Base-by-base conservation (phyloP, 1,140 invertebrate genomes). In the Dendrolimus punctatus region DNA sequence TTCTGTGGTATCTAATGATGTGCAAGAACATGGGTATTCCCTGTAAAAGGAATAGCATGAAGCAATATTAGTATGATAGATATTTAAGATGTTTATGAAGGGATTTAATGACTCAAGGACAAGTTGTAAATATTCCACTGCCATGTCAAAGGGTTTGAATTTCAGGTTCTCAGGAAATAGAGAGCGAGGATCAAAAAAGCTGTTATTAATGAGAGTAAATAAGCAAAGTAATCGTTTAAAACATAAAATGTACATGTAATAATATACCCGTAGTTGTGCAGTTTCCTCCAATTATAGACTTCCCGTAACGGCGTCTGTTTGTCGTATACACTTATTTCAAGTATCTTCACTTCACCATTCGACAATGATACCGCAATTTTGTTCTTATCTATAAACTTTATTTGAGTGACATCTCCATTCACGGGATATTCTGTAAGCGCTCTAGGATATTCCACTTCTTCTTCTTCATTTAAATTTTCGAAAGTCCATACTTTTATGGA, bases 401-500 rank as follows among this genome's bases (percentile, higher is more conserved):
- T 79, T 76, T 89, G 85, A 3, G 90, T 91, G 39, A 90, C 84
- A 70, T 91, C 89, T 6, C 85, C 88, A 39, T 87, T 76, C 36
- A 90, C 85, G 8, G 65, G 60, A 42, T 84, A 84, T 60, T 85
- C 87, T 41, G 88, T 80, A 9, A 79, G 58, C 51, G 85, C 82
- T 6, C 86, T 87, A 41, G 87, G 87, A 66, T 85, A 87, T 71
- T 87, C 80, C 40, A 85, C 72, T 38, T 91, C 88, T 63, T 89
- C 86, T 8, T 88, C 83, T 49, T 88, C 84, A 43, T 89, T 80
- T 23, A 73, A 68, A 58, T 86, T 90, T 40, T 92, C 90, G 57
- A 91, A 85, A 47, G 87, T 88, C 93, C 93, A 95, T 53, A 93
- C 81, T 62, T 90, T 91, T 36, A 95, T 83, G 58, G 88, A 90